phyloP scores from a whole-genome alignment of 2,113 vertebrate genomes.

The Polypterus senegalus region DNA sequence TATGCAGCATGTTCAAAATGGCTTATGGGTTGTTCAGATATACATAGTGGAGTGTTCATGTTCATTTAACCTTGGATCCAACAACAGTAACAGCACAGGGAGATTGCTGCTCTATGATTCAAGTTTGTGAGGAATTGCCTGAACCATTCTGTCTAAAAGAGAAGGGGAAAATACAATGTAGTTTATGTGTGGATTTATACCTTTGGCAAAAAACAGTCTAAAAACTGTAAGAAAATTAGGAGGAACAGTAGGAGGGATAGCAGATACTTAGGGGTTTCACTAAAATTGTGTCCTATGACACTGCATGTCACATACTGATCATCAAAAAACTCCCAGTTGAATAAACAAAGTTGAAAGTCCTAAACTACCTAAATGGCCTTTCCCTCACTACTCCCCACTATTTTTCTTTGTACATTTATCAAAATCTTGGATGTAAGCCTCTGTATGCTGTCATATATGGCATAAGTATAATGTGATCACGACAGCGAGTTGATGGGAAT shows the following conservation, averaged over 20 bases:
- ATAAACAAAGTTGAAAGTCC: background rate
- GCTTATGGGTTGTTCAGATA: too few species aligned
- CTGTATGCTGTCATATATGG: background rate
- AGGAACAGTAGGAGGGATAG: background rate
- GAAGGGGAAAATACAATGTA: too few species aligned
- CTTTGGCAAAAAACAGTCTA: too few species aligned
- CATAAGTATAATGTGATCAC: too few species aligned
- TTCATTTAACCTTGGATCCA: background rate
- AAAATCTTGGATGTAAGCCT: background rate
- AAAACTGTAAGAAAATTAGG: too few species aligned
- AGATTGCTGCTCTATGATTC: background rate
- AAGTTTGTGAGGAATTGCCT: too few species aligned
- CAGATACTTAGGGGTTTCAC: background rate
- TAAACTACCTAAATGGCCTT: too few species aligned
- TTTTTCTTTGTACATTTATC: background rate
- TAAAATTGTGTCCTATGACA: background rate
- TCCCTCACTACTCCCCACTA: too few species aligned
- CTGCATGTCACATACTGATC: background rate
- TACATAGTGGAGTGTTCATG: too few species aligned
- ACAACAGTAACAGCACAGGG: background rate
- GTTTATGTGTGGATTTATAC: too few species aligned
- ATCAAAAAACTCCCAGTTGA: background rate
- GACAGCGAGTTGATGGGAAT: too few species aligned
- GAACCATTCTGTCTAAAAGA: too few species aligned
- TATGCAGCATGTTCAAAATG: background rate